Percentiles rank a stretch among this genome's conserved stretches.
Conservation (phyloP, 2,113 vertebrate genomes). For the Madoqua kirkii region DNA sequence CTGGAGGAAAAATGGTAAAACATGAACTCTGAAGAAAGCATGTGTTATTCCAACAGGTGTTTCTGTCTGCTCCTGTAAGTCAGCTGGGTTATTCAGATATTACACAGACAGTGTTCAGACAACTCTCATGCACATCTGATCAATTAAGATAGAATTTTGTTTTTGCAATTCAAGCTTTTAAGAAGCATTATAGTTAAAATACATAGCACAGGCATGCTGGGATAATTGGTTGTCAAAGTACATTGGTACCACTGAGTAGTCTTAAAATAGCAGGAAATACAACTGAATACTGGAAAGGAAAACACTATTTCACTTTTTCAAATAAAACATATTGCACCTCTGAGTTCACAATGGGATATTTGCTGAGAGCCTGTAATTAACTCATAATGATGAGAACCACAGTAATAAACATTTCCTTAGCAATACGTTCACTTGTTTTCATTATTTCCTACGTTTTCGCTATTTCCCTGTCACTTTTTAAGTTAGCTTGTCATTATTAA, state of each 20-base stretch:
- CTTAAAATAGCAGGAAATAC: constrained; percentile 74
- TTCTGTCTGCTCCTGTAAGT: background rate
- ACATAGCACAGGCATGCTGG: constrained; percentile 62
- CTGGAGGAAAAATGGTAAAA: background rate
- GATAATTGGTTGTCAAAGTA: constrained; percentile 69
- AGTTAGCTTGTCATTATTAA: constrained; percentile 37
- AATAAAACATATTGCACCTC: constrained; percentile 63
- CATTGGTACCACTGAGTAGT: constrained; percentile 60
- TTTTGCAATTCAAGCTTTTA: constrained; percentile 65
- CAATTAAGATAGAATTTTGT: constrained; percentile 56
- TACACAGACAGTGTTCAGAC: constrained; percentile 18
- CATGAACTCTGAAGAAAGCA: background rate
- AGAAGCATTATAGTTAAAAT: constrained; percentile 69
- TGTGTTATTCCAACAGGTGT: constrained; percentile 17
- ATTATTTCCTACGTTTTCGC: constrained; percentile 17
- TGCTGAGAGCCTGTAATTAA: constrained; percentile 72
- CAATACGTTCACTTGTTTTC: constrained; percentile 52
- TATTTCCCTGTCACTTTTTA: constrained; percentile 40
- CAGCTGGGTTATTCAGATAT: constrained; percentile 32
- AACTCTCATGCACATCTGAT: constrained; percentile 46
- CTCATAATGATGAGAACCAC: constrained; percentile 53
- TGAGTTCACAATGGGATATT: constrained; percentile 68
- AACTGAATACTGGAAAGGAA: constrained; percentile 58
- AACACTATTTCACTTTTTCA: constrained; percentile 64
- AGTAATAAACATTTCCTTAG: constrained; percentile 62